Base-by-base conservation (phyloP, 2,888 invertebrate genomes). In the Agriopis marginaria region DNA sequence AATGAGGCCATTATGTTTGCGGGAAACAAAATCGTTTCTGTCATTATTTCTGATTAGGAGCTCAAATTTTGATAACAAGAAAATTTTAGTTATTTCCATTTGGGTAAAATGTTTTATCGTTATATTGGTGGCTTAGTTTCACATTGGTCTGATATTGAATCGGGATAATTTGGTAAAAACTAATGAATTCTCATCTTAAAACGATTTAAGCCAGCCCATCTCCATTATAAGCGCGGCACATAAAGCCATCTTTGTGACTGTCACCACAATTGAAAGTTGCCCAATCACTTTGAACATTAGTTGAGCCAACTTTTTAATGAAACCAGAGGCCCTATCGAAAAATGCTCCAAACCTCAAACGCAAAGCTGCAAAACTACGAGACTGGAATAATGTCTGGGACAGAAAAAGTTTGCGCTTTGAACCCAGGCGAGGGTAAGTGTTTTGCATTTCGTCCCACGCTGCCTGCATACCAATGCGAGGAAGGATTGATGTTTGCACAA, bases 341-440 rank as follows among this genome's bases (percentile, higher is more conserved):
- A 91, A 92, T 91, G 86, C 89, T 87, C 86, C 85, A 89, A 90
- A 89, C 89, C 91, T 90, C 90, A 89, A 92, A 92, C 89, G 90
- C 91, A 89, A 91, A 90, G 89, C 90, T 89, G 85, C 82, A 87
- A 82, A 90, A 89, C 91, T 92, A 93, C 92, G 93, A 90, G 93
- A 92, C 91, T 86, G 89, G 92, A 93, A 93, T 93, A 92, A 92
- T 89, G 89, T 89, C 86, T 88, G 90, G 90, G 89, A 91, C 91
- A 89, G 90, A 92, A 93, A 93, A 93, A 91, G 87, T 92, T 93
- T 90, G 89, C 87, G 91, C 91, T 93, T 90, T 91, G 91, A 91
- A 92, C 91, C 89, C 89, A 89, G 85, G 88, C 86, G 86, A 86
- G 91, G 91, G 91, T 91, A 92, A 92, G 92, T 92, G 92, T 93